phyloP scores from a whole-genome alignment of 2,113 vertebrate species.

The Thunnus thynnus region DNA sequence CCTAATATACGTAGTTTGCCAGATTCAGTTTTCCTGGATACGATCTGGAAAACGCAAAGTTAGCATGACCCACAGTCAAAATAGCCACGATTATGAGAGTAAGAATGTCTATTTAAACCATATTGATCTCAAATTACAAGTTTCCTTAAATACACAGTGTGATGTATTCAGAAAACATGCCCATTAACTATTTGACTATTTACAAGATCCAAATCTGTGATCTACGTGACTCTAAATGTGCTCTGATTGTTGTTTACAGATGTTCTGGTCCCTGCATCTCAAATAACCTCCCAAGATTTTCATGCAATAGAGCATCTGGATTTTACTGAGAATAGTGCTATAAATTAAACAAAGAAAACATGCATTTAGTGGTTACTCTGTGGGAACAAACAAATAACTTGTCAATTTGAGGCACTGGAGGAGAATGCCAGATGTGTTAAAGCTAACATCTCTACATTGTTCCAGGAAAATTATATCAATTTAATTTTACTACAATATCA shows the following conservation, averaged over 20 bases:
- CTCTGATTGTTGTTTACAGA: background rate
- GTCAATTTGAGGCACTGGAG: slow-evolving; percentile 18
- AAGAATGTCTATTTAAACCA: background rate
- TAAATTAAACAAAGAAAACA: slow-evolving; percentile 20
- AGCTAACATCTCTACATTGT: background rate
- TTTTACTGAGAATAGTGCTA: background rate
- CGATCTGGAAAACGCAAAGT: too few relatives aligned
- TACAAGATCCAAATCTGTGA: background rate
- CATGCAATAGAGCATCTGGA: slow-evolving; percentile 9
- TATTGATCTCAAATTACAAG: background rate
- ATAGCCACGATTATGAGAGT: background rate
- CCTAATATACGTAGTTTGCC: background rate
- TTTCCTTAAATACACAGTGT: too few relatives aligned
- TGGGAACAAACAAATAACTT: slow-evolving; percentile 30
- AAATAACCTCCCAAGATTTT: background rate
- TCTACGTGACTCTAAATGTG: background rate
- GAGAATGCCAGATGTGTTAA: background rate
- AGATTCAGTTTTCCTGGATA: background rate
- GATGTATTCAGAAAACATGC: background rate
- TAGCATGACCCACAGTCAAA: background rate
- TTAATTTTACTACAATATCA: background rate
- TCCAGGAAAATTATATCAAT: slow-evolving; percentile 38
- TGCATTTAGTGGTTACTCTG: background rate
- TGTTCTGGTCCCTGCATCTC: background rate
- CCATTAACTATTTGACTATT: background rate